Evolutionary conservation across 2,797 vertebrate genomes (phyloP), one percentile per base, ranked within the genome.

Genomic region (Crocodylus rhombifer): DNA sequence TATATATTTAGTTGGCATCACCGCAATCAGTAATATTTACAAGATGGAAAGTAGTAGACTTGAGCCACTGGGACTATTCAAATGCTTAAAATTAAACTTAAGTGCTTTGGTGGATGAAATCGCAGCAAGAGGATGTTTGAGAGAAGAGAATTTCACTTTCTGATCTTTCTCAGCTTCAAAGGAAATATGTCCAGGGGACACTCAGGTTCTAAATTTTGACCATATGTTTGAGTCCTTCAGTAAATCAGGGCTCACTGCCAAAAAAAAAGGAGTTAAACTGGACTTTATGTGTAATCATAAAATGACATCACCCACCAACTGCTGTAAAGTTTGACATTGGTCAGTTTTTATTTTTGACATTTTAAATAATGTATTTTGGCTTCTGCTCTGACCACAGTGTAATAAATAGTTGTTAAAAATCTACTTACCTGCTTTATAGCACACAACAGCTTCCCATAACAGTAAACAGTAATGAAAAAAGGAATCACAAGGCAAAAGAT

Each of bases 401-500:
- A 33, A 90, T 75, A 51, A 21, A 56, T 16, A 77, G 84, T 14
- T 86, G 55, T 16, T 80, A 86, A 77, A 65, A 67, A 76, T 30
- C 7, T 9, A 88, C 98, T 98, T 92, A 98, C 98, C 98, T 98
- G 98, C 96, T 97, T 98, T 86, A 98, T 97, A 75, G 97, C 95
- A 2, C 96, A 97, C 93, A 99, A 95, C 92, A 99, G 98, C 96
- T 98, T 98, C 85, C 98, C 98, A 1, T 98, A 98, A 55, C 97
- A 98, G 97, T 97, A 98, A 58, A 98, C 94, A 69, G 98, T 98
- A 96, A 98, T 94, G 78, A 98, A 63, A 93, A 98, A 98, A 0
- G 98, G 98, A 65, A 98, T 82, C 7, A 98, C 88, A 61, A 99
- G 97, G 97, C 98, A 99, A 96, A 98, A 98, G 90, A 98, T 61